Evolutionary conservation across 2,888 invertebrate species (phyloP), one percentile per base, ranked within the genome.

Genomic region (Perizoma flavofasciatum): DNA sequence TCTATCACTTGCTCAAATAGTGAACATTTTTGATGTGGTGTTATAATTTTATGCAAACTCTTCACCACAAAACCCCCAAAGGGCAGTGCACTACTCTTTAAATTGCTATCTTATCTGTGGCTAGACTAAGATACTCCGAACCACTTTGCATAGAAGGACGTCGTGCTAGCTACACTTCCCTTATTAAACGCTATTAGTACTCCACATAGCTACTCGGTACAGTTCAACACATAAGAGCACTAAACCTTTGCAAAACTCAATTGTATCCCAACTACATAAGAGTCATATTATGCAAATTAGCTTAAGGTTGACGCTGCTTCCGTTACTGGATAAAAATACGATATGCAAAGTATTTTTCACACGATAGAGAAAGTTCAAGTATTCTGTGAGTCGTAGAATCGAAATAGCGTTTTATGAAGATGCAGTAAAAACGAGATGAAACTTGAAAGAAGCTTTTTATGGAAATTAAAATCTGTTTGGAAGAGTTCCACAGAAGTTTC

Each of bases 131-230:
- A 65, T 63, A 59, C 61, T 60, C 49, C 35, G 55, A 59, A 65
- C 53, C 57, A 59, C 60, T 70, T 69, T 66, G 60, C 69, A 72
- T 69, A 66, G 55, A 56, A 41, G 7, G 33, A 60, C 53, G 56
- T 65, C 68, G 65, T 68, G 65, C 66, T 55, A 63, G 56, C 69
- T 49, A 71, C 3, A 22, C 74, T 71, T 74, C 73, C 75, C 72
- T 71, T 61, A 74, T 74, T 76, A 76, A 61, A 47, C 37, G 65
- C 68, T 65, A 72, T 67, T 68, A 67, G 57, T 63, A 62, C 65
- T 59, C 65, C 35, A 44, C 10, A 46, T 45, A 39, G 51, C 43
- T 39, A 48, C 49, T 35, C 22, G 34, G 10, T 55, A 59, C 59
- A 59, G 49, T 59, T 22, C 34, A 49, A 46, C 49, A 11, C 54